Conservation (phyloP, 2,113 vertebrate species). For the Dinomys branickii region DNA sequence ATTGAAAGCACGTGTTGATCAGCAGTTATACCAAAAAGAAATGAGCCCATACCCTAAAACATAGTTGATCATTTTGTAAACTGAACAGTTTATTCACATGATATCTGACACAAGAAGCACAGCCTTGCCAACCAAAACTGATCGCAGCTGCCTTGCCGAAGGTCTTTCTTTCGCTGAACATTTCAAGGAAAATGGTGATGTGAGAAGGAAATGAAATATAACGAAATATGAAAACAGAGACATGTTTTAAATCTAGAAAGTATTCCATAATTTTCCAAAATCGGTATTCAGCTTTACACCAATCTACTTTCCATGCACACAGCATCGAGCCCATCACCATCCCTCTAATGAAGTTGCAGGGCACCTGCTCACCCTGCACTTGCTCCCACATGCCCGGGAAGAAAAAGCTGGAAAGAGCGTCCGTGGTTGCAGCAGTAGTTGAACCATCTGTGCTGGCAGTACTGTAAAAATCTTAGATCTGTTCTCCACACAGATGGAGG, state of each 20-base stretch:
- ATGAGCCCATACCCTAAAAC: neutral
- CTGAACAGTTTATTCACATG: neutral
- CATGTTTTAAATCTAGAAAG: neutral
- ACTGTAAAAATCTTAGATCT: slow-evolving; percentile 6
- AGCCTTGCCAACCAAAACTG: neutral
- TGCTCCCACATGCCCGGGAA: neutral
- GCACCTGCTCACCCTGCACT: neutral
- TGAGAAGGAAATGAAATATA: neutral
- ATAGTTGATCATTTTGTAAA: neutral
- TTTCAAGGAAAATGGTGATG: neutral
- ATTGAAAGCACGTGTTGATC: neutral
- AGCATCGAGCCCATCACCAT: neutral
- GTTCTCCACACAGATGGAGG: neutral
- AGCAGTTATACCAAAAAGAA: neutral
- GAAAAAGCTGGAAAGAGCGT: neutral
- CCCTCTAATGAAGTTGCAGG: neutral
- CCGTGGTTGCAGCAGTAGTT: neutral
- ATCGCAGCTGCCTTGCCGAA: neutral
- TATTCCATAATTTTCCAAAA: neutral
- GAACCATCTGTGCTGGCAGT: slow-evolving; percentile 25
- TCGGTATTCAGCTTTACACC: neutral
- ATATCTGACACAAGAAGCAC: neutral
- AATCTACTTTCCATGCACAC: neutral
- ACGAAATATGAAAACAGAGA: slow-evolving; percentile 1
- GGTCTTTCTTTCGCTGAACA: neutral